A percentile compares a stretch with the other conserved stretches of the same genome.
phyloP scores from a whole-genome alignment of 2,888 invertebrate genomes.

The Cataglyphis rosenhaueri region DNA sequence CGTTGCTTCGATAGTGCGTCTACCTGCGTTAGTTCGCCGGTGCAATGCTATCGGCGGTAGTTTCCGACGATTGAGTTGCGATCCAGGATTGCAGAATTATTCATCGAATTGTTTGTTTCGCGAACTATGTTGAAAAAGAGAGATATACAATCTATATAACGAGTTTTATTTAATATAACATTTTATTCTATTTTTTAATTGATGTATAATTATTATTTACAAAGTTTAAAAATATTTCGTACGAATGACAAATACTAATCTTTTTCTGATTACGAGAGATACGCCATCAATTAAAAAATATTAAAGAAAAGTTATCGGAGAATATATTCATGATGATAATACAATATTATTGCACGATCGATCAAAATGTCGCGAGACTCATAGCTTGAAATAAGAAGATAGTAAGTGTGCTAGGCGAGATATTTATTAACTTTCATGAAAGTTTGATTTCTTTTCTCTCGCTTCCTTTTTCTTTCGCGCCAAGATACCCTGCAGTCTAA shows the following conservation, averaged over 20 bases:
- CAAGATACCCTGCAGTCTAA: neutral
- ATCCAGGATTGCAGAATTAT: conserved; percentile 31
- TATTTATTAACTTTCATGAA: conserved; percentile 72
- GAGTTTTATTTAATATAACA: neutral
- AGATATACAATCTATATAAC: neutral
- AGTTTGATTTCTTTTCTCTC: conserved; percentile 56
- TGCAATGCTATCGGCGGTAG: conserved; percentile 41
- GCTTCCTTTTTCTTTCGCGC: neutral
- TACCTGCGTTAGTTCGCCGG: conserved; percentile 53
- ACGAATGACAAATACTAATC: neutral
- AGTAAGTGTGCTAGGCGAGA: conserved; percentile 37
- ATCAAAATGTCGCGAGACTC: conserved; percentile 24
- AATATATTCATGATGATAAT: neutral
- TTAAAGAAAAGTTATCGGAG: neutral
- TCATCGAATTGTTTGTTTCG: conserved; percentile 16
- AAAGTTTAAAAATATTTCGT: neutral
- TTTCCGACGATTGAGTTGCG: conserved; percentile 35
- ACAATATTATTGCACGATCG: conserved; percentile 28
- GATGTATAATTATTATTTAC: conserved; percentile 16
- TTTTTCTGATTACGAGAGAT: neutral
- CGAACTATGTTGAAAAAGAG: neutral
- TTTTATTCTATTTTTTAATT: neutral
- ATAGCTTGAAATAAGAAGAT: conserved; percentile 13
- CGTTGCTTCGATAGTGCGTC: conserved; percentile 71
- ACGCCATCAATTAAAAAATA: neutral